These are phyloP conservation scores for Prietella phreatophila DNA, from an alignment of 2,113 vertebrate species.

Conservation along the genomic window DNA sequence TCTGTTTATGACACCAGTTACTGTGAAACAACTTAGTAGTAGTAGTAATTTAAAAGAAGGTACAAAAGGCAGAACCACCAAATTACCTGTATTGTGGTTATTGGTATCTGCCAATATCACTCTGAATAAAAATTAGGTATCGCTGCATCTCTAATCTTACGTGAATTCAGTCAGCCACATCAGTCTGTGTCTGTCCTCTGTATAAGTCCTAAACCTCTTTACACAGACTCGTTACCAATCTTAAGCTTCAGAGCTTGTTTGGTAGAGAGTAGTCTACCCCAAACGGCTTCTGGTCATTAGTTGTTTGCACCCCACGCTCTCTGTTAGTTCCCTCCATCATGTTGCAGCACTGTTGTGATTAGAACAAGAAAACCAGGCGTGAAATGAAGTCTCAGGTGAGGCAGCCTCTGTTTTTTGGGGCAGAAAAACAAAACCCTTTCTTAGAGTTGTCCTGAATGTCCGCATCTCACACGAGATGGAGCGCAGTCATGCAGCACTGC, in stretches of 20 bases:
- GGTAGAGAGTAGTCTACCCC: not conserved
- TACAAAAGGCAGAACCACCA: too few species aligned
- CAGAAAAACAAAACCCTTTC: not conserved
- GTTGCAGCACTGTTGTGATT: conserved; percentile 40
- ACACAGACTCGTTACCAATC: not conserved
- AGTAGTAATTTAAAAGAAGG: too few species aligned
- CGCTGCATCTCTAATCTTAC: not conserved
- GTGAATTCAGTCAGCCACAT: not conserved
- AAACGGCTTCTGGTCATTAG: not conserved
- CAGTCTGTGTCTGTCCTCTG: not conserved
- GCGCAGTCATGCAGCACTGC: conserved; percentile 12
- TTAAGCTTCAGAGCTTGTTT: not conserved
- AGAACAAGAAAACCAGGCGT: conserved; percentile 33
- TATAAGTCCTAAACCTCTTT: not conserved
- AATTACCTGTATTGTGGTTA: too few species aligned
- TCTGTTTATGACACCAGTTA: too few species aligned
- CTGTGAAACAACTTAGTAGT: too few species aligned
- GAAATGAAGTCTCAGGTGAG: conserved; percentile 40
- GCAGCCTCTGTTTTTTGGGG: not conserved
- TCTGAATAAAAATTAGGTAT: too few species aligned
- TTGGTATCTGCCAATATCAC: too few species aligned
- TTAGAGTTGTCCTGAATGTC: conserved; percentile 19
- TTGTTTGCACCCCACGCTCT: not conserved
- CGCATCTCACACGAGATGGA: not conserved
- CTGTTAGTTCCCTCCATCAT: conserved; percentile 41